These are phyloP conservation scores for Tricholaema leucomelas DNA, from an alignment of 2,113 vertebrate species.

Conservation along the genomic window DNA sequence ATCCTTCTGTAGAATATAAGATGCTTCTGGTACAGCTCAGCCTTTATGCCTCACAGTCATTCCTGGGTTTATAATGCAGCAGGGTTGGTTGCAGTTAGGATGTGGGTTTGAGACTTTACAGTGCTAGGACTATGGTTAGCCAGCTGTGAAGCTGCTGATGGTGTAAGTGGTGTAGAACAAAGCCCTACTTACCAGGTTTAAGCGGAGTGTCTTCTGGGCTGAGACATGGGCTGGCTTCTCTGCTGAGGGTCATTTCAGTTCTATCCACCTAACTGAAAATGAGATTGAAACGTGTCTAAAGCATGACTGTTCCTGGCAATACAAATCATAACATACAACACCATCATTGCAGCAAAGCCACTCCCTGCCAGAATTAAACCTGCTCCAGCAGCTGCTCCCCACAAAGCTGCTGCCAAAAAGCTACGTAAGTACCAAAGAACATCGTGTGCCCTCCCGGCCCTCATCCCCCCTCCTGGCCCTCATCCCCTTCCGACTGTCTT, in stretches of 20 bases:
- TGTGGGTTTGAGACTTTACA: neutral
- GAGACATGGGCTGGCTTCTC: neutral
- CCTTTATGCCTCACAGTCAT: neutral
- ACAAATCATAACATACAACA: neutral
- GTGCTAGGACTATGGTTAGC: neutral
- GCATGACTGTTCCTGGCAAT: neutral
- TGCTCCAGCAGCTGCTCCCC: fast-evolving
- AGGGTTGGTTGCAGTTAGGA: neutral
- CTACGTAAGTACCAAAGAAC: conserved; percentile 24
- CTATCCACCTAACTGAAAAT: neutral
- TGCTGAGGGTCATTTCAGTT: neutral
- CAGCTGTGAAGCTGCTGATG: neutral
- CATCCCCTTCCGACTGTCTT: no score
- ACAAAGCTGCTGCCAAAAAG: neutral
- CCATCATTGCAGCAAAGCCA: neutral
- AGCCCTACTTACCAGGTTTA: neutral
- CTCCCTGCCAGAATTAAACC: neutral
- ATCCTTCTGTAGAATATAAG: neutral
- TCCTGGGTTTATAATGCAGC: neutral
- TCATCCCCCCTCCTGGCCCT: no score
- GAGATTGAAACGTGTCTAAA: neutral
- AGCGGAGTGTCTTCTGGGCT: neutral
- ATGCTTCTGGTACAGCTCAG: neutral
- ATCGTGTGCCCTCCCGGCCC: neutral
- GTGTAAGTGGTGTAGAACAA: neutral